Conservation (phyloP, 2,888 invertebrate genomes). For the Nyleta sp. region DNA sequence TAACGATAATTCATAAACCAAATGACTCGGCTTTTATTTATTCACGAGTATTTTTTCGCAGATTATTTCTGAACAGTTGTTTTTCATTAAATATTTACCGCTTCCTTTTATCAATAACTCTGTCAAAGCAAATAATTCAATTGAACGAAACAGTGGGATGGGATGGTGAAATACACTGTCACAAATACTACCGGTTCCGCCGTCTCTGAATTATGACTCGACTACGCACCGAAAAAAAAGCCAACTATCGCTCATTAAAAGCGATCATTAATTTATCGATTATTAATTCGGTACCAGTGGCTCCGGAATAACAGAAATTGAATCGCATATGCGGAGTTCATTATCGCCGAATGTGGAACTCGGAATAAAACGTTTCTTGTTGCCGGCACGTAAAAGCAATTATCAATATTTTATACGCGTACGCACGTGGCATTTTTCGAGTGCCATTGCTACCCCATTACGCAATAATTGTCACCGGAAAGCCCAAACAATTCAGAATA, state of each 20-base stretch:
- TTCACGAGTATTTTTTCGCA: background rate
- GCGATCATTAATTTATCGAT: slow-evolving; percentile 33
- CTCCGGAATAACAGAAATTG: slow-evolving; percentile 13
- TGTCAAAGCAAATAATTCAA: background rate
- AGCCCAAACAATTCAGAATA: slow-evolving; percentile 21
- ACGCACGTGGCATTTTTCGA: slow-evolving; percentile 25
- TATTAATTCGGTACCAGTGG: slow-evolving; percentile 23
- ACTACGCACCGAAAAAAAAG: slow-evolving; percentile 7
- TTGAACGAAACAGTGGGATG: slow-evolving; percentile 4
- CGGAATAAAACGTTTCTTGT: slow-evolving; percentile 24
- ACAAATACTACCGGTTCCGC: background rate
- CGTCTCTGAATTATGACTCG: background rate
- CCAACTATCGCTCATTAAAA: slow-evolving; percentile 2
- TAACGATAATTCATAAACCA: background rate
- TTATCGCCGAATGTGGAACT: slow-evolving; percentile 4
- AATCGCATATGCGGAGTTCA: slow-evolving; percentile 23
- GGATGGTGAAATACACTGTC: background rate
- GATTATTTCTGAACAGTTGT: background rate
- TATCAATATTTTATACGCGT: slow-evolving; percentile 26
- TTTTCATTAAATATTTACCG: background rate
- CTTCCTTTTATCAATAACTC: background rate
- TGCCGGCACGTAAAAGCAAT: slow-evolving; percentile 6
- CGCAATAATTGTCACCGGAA: slow-evolving; percentile 16
- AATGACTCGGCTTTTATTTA: too few relatives aligned
- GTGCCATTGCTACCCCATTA: slow-evolving; percentile 21